Base-by-base conservation (phyloP, 2,797 vertebrate species). In the Pseudochirops cupreus region DNA sequence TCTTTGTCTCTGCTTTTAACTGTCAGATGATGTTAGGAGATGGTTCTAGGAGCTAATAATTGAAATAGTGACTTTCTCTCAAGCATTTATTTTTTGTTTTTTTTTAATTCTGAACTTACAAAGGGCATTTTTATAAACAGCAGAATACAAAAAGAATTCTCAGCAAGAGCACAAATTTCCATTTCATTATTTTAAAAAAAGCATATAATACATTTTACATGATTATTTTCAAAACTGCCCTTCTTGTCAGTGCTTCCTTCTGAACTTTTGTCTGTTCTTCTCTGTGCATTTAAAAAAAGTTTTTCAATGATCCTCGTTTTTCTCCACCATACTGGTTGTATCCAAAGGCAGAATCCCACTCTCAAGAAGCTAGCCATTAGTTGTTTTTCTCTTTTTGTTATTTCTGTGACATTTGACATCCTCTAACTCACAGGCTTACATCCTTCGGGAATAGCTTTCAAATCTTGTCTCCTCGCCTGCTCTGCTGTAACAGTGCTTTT, bases 401-500 rank as follows among this genome's bases (percentile, higher is more conserved):
- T 93, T 95, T 92, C 39, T 54, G 96, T 94, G 56, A 12, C n/a
- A 90, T 52, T 91, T 97, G 55, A 92, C 39, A 93, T 56, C 56
- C 94, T 46, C 95, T 91, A 92, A 82, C 31, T 91, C 96, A 53
- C 94, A 56, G 59, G 94, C 59, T 96, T 93, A 82, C 46, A 28
- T 62, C 91, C 91, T 96, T 96, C 91, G 94, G 39, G 74, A 87
- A 50, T 87, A 91, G 90, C 90, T 91, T 91, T 91, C 90, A 91
- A 87, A 93, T 67, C 54, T 33, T 56, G 13, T 95, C 92, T 57
- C 93, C 74, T 94, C 82, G 93, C 92, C 91, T 92, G 94, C 6
- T 96, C 13, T 93, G 53, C 56, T 92, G 2, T 39, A 56, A 96
- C 31, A 46, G 53, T 96, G 94, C 54, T 95, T 96, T 94, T 46